These are phyloP conservation scores for Cantharis rustica DNA, from an alignment of 2,888 invertebrate genomes.

Conservation along the genomic window DNA sequence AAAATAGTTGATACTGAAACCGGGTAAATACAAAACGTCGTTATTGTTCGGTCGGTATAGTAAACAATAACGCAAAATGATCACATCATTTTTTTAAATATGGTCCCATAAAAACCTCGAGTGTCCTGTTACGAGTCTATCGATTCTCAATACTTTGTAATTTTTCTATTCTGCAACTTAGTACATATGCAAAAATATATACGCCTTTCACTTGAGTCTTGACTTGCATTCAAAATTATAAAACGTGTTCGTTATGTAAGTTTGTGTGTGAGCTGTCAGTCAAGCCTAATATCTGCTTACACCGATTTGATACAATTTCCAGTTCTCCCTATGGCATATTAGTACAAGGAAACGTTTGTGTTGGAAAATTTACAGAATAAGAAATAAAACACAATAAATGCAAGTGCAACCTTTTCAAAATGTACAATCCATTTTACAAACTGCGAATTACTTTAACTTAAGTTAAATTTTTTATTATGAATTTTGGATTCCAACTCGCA, in stretches of 20 bases:
- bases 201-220: not conserved
- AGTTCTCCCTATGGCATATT: not conserved
- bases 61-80: not conserved
- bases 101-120: not conserved
- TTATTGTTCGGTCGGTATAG: not conserved
- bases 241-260: not conserved
- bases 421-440: not conserved
- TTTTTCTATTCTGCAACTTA: not conserved
- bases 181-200: not conserved
- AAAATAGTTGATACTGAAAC: not conserved
- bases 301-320: not conserved
- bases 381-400: not conserved
- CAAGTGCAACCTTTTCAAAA: not conserved
- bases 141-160: not conserved
- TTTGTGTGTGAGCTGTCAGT: not conserved
- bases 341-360: not conserved
- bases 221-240: not conserved
- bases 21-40: not conserved
- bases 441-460: not conserved
- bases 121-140: conserved; percentile 1
- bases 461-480: not conserved
- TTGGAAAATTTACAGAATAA: not conserved
- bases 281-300: not conserved
- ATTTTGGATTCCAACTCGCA: too few species aligned
- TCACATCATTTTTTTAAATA: conserved; percentile 1